phyloP scores from a whole-genome alignment of 1,140 invertebrate species.

The Achatina immaculata region DNA sequence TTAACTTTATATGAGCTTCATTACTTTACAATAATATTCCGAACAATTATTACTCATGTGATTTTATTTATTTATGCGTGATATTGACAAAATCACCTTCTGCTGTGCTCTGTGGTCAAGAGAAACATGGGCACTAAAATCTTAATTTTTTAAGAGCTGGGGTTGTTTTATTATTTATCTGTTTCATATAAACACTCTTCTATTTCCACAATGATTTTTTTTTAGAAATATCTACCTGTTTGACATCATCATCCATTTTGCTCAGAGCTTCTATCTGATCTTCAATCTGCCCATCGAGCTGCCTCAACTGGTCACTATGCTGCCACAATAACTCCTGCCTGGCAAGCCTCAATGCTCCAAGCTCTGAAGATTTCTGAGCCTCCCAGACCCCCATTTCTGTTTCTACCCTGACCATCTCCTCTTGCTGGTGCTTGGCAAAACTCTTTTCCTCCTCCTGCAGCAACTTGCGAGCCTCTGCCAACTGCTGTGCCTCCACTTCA shows the following conservation, averaged over 20 bases:
- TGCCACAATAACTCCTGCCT: conserved; percentile 38
- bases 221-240: conserved; percentile 39
- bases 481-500: conserved; percentile 47
- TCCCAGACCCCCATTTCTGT: conserved; percentile 59
- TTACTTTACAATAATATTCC: too few species aligned
- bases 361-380: conserved; percentile 46
- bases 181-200: too few species aligned
- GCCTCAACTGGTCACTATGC: conserved; percentile 33
- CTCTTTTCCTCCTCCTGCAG: conserved; percentile 59
- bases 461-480: conserved; percentile 52
- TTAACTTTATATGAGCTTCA: too few species aligned
- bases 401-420: conserved; percentile 54
- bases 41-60: too few species aligned
- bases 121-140: too few species aligned
- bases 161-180: too few species aligned
- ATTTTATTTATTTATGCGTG: too few species aligned
- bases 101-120: too few species aligned
- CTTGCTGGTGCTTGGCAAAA: conserved; percentile 52
- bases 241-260: conserved; percentile 54
- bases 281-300: conserved; percentile 54
- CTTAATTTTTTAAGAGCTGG: too few species aligned
- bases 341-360: conserved; percentile 29
- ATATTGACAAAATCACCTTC: too few species aligned
- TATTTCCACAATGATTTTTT: too few species aligned
- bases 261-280: conserved; percentile 45